phyloP scores from a whole-genome alignment of 2,888 invertebrate species.

The Tetheella fluctuosa region DNA sequence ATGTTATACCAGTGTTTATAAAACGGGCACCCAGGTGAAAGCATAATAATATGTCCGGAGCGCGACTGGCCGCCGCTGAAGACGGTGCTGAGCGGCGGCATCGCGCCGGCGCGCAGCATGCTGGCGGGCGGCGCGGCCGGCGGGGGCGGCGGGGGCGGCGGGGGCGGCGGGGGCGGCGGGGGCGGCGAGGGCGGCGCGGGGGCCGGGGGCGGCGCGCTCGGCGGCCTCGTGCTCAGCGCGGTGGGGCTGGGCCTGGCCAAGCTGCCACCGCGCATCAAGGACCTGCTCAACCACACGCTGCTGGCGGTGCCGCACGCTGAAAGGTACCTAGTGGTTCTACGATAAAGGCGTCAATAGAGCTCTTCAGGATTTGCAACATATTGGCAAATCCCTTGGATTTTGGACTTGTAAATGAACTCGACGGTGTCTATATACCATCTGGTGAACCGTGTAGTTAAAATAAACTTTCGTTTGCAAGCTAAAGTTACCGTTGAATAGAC shows the following conservation, averaged over 20 bases:
- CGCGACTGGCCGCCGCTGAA: slow-evolving; percentile 61
- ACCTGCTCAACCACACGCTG: slow-evolving; percentile 85
- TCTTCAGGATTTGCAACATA: too few relatives aligned
- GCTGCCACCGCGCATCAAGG: slow-evolving; percentile 78
- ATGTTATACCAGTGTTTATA: too few relatives aligned
- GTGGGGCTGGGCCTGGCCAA: slow-evolving; percentile 87
- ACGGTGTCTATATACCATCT: too few relatives aligned
- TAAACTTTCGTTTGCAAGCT: too few relatives aligned
- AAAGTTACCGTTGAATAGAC: too few relatives aligned
- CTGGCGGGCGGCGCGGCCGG: slow-evolving; percentile 49
- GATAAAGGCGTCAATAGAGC: too few relatives aligned
- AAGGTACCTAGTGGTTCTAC: slow-evolving; percentile 30
- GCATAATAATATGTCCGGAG: slow-evolving; percentile 89
- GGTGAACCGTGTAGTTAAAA: too few relatives aligned
- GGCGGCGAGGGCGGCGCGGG: slow-evolving; percentile 13
- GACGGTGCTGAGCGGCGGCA: slow-evolving; percentile 44
- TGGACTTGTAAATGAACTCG: too few relatives aligned
- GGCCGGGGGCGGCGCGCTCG: slow-evolving; percentile 51
- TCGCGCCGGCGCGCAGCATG: slow-evolving; percentile 77
- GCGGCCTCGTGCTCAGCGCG: slow-evolving; percentile 86
- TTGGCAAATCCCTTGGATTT: too few relatives aligned
- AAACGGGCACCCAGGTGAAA: slow-evolving; percentile 85
- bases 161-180: slow-evolving; percentile 80
- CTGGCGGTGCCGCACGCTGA: slow-evolving; percentile 56
- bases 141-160: slow-evolving; percentile 82